Base-by-base conservation (phyloP, 2,888 invertebrate genomes). In the Steromphala cineraria region DNA sequence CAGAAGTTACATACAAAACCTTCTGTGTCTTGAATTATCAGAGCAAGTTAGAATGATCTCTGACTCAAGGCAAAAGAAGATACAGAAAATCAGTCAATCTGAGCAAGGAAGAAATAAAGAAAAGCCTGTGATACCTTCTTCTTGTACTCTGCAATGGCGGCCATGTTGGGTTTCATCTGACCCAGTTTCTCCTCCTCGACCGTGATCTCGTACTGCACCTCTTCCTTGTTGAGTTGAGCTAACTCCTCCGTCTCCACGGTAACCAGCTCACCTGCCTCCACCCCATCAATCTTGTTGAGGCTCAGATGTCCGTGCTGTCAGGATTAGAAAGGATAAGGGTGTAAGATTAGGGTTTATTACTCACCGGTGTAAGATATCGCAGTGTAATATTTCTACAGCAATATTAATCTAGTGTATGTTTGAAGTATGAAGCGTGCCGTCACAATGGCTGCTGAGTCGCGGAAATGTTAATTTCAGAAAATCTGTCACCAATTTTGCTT, bases 191-290 rank as follows among this genome's bases (percentile, higher is more conserved):
- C 93, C 82, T 96, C 95, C 53, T 97, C 91, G 88, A 97, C 96
- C 0, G 97, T 96, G 85, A 96, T 96, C 55, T 95, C 94, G 1
- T 95, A 95, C 17, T 95, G 95, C 0, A 96, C 91, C 83, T 97
- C 96, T 80, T 97, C 97, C 0, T 95, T 94, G 0, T 95, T 94
- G 71, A 96, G 95, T 0, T 94, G 94, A 28, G 94, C 94, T 0
- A 93, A 77, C 24, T 90, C 89, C 62, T 92, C 90, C 1, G 77
- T 82, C 7, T 85, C 78, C 13, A 90, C 76, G 5, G 85, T 85
- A 0, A 84, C 85, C 31, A 92, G 79, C 55, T 85, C 85, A 24
- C 86, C 86, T 0, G 75, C 79, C 31, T 88, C 88, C 75, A 88
- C 94, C 15, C 93, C 93, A 36, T 88, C 88, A 21, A 90, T 86